phyloP scores from a whole-genome alignment of 2,113 vertebrate species.

The Dryoscopus gambensis region DNA sequence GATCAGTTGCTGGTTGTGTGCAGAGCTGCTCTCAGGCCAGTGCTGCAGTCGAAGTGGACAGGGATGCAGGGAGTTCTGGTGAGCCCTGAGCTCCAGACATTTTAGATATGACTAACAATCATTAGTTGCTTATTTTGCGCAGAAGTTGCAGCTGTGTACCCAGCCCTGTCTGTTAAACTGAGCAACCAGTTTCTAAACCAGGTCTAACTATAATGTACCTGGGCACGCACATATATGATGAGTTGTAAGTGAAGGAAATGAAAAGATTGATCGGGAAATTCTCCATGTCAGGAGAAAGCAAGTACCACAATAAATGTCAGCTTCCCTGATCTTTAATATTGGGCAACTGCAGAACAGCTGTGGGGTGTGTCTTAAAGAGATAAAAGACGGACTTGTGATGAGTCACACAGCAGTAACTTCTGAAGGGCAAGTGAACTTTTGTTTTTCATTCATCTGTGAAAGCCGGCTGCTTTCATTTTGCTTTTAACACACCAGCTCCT shows the following conservation, averaged over 20 bases:
- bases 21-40: neutral
- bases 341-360: neutral
- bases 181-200: neutral
- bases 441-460: neutral
- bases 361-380: neutral
- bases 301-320: neutral
- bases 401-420: neutral
- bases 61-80: neutral
- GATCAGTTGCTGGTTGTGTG: neutral
- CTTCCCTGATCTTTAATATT: neutral
- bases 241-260: neutral
- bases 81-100: neutral
- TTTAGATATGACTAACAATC: neutral
- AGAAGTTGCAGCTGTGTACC: neutral
- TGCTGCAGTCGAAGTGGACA: neutral
- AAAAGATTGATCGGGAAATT: neutral
- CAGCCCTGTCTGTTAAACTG: neutral
- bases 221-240: neutral
- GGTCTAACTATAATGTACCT: fast-evolving
- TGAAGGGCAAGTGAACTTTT: neutral
- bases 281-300: neutral
- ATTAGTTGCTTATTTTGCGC: neutral
- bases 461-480: neutral
- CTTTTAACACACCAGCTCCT: neutral
- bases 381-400: fast-evolving